These are phyloP conservation scores for Cephus cinctus DNA, from an alignment of 1,140 invertebrate genomes.

Conservation along the genomic window DNA sequence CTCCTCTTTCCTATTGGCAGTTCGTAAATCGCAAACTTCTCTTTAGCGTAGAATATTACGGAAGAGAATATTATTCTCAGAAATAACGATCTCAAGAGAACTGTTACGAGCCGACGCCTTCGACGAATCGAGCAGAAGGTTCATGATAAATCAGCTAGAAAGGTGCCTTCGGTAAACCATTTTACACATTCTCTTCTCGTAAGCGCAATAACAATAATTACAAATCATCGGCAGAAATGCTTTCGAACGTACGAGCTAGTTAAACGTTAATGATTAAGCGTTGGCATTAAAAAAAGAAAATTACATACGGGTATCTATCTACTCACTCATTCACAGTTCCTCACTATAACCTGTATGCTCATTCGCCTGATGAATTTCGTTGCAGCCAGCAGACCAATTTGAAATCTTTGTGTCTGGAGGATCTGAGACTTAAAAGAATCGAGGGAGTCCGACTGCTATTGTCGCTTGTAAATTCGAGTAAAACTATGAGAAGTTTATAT, in stretches of 20 bases:
- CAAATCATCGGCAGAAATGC: no score
- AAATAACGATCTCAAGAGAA: conserved; percentile 10
- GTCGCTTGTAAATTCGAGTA: conserved; percentile 24
- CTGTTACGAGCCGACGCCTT: conserved; percentile 6
- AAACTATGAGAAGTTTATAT: conserved; percentile 24
- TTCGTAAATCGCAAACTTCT: neutral
- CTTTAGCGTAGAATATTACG: conserved; percentile 7
- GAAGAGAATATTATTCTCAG: neutral
- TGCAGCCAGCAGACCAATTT: conserved; percentile 14
- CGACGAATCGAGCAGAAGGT: conserved; percentile 7
- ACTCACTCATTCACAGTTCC: no score
- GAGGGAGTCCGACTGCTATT: conserved; percentile 22
- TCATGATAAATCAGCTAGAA: conserved; percentile 6
- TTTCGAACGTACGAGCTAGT: no score
- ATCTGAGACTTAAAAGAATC: conserved; percentile 17
- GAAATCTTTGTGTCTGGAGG: conserved; percentile 24
- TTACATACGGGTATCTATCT: no score
- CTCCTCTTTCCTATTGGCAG: conserved; percentile 3
- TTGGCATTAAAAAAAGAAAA: no score
- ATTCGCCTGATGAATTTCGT: no score
- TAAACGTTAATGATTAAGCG: no score
- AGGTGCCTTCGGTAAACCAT: conserved; percentile 9
- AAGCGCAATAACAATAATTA: no score
- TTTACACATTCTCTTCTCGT: no score
- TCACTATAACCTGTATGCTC: no score